These are phyloP conservation scores for Ischnus inquisitorius DNA, from an alignment of 2,888 invertebrate species.

Conservation along the genomic window DNA sequence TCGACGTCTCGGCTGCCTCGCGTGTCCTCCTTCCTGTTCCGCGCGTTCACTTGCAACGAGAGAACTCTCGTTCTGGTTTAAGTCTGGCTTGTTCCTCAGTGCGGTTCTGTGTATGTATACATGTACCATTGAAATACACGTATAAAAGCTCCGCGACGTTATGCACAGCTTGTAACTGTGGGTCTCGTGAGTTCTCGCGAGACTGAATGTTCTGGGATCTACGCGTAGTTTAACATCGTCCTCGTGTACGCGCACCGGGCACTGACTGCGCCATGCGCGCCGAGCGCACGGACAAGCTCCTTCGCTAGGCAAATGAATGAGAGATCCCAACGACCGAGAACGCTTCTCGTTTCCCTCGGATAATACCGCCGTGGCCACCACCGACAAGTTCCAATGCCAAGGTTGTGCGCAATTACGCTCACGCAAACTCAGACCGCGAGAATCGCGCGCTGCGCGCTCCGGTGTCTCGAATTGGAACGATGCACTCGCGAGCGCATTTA, in stretches of 20 bases:
- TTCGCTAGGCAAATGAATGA: constrained; percentile 56
- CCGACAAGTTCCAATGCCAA: constrained; percentile 70
- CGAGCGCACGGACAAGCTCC: constrained; percentile 7
- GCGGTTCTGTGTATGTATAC: background rate
- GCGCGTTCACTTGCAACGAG: constrained; percentile 10
- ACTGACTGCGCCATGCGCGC: background rate
- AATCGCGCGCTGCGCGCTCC: constrained; percentile 37
- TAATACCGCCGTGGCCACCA: constrained; percentile 31
- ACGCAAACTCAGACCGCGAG: constrained; percentile 54
- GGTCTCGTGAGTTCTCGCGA: constrained; percentile 7
- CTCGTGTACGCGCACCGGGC: constrained; percentile 36
- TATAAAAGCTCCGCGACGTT: background rate
- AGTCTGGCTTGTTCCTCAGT: constrained; percentile 17
- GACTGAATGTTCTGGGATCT: constrained; percentile 60
- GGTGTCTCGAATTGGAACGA: constrained; percentile 64
- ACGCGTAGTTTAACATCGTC: constrained; percentile 70
- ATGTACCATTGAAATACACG: background rate
- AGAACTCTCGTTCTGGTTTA: constrained; percentile 30
- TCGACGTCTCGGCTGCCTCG: constrained; percentile 48
- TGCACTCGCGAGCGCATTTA: constrained; percentile 36
- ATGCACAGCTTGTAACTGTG: background rate
- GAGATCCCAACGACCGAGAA: constrained; percentile 30
- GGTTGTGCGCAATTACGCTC: constrained; percentile 70
- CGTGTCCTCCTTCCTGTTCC: constrained; percentile 51
- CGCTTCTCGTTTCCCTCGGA: constrained; percentile 39